phyloP scores from a whole-genome alignment of 2,888 invertebrate species.

The Nezara viridula region DNA sequence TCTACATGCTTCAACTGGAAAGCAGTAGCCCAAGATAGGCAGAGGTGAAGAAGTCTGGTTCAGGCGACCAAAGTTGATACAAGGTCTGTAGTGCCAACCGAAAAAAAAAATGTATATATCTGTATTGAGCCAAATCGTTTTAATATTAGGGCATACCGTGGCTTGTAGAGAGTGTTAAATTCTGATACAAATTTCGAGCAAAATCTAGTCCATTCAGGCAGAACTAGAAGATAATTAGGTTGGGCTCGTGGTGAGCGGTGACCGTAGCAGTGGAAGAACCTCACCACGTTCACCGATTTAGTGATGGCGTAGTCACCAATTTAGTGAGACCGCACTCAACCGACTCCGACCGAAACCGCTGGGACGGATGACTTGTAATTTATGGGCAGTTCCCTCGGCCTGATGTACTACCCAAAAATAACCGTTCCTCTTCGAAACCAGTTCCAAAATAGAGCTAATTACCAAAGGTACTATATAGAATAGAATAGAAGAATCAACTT shows the following conservation, averaged over 20 bases:
- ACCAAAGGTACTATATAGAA: no score
- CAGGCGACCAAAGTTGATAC: no score
- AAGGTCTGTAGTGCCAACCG: no score
- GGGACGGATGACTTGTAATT: neutral
- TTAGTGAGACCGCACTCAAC: neutral
- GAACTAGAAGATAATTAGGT: neutral
- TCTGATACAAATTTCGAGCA: neutral
- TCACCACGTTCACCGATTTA: neutral
- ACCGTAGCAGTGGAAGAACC: neutral
- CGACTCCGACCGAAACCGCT: neutral
- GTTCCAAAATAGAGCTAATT: neutral
- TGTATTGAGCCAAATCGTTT: no score
- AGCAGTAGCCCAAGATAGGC: no score
- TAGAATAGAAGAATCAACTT: no score
- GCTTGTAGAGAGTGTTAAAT: neutral
- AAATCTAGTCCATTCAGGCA: neutral
- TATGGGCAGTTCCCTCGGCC: neutral
- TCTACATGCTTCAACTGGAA: no score
- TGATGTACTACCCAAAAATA: neutral
- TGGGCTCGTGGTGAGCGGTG: neutral
- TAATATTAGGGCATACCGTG: no score
- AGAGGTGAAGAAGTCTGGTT: no score
- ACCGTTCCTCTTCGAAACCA: neutral
- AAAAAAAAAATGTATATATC: no score
- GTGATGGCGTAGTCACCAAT: slow-evolving; percentile 1